A percentile compares a stretch with the other conserved stretches of the same genome.
phyloP scores from a whole-genome alignment of 2,113 vertebrate genomes.

The Channa maculata region DNA sequence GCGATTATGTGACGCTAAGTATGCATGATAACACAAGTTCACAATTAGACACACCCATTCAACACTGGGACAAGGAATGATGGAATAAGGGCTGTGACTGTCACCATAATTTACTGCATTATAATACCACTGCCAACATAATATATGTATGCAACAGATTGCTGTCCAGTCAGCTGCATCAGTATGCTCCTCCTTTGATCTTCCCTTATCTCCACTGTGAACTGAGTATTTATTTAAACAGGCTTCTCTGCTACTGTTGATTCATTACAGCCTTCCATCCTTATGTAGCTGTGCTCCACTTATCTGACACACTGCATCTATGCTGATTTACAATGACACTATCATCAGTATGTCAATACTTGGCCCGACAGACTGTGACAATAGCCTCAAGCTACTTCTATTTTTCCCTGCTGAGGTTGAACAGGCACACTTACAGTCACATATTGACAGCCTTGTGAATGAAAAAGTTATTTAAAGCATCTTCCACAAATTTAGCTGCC shows the following conservation, averaged over 20 bases:
- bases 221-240: conserved; percentile 37
- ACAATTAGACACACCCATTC: conserved; percentile 46
- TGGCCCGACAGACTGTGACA: conserved; percentile 5
- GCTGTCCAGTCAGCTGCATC: conserved; percentile 21
- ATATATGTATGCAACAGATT: conserved; percentile 13
- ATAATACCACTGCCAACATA: conserved; percentile 23
- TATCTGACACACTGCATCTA: conserved; percentile 35
- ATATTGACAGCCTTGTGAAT: neutral
- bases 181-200: conserved; percentile 7
- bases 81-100: conserved; percentile 46
- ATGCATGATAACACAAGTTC: conserved; percentile 35
- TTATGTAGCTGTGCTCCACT: conserved; percentile 14
- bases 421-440: conserved; percentile 1
- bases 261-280: conserved; percentile 33
- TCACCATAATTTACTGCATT: conserved; percentile 36
- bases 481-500: neutral
- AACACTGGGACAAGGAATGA: conserved; percentile 15
- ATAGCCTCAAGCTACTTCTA: conserved; percentile 15
- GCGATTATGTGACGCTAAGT: conserved; percentile 44
- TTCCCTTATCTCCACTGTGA: conserved; percentile 26
- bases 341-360: conserved; percentile 24
- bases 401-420: conserved; percentile 16
- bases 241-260: conserved; percentile 1
- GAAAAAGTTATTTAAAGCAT: neutral
- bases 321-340: conserved; percentile 50